Evolutionary conservation across 2,113 vertebrate genomes (phyloP).

Genomic region (Protobothrops flavoviridis): DNA sequence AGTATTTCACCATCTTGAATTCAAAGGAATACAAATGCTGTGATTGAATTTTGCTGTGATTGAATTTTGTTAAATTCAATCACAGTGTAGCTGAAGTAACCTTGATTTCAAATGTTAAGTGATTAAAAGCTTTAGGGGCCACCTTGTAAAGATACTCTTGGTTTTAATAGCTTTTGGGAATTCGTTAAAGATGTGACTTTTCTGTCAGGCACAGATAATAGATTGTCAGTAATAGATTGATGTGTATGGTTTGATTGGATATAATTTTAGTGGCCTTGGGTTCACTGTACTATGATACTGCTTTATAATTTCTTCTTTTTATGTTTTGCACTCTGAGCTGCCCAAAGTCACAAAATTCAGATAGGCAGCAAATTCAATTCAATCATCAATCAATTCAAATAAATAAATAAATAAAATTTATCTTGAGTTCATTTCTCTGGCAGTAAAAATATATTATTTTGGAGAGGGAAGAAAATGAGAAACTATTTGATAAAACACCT

Average conservation of each 20-base stretch:
- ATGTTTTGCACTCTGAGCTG: neutral
- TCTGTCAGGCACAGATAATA: neutral
- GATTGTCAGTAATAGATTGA: neutral
- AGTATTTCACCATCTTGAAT: neutral
- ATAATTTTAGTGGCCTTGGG: neutral
- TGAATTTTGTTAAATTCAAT: neutral
- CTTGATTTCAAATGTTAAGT: no score
- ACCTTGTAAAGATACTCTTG: neutral
- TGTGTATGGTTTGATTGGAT: neutral
- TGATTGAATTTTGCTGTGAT: no score
- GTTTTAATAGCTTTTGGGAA: neutral
- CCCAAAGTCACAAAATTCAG: neutral
- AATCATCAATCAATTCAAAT: neutral
- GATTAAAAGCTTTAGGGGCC: neutral
- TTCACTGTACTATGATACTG: neutral
- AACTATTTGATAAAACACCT: neutral
- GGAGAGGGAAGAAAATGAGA: neutral
- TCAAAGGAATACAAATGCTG: neutral
- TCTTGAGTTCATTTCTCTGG: neutral
- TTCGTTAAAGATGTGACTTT: neutral
- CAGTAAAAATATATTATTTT: neutral
- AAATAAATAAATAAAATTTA: neutral
- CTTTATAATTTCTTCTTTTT: neutral
- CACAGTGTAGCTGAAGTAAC: neutral
- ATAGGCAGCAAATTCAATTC: neutral